A percentile compares a stretch with the other conserved stretches of the same genome.
phyloP scores from a whole-genome alignment of 2,797 vertebrate genomes.

The Buceros bicornis region DNA sequence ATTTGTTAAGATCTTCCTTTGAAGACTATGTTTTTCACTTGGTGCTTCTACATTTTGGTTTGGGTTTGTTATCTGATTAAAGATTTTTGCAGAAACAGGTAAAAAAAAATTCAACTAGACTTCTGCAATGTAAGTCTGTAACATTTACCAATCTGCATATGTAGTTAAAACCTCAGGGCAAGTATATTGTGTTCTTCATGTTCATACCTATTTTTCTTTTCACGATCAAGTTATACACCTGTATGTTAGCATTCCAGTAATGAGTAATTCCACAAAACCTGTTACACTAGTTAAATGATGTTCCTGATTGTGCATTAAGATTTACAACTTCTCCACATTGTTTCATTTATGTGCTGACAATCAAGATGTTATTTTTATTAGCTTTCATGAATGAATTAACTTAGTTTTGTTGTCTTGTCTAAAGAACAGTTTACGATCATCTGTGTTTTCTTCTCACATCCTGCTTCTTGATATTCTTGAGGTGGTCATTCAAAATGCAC shows the following conservation, averaged over 20 bases:
- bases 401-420: not conserved
- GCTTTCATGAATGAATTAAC: not conserved
- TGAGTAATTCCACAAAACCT: not conserved
- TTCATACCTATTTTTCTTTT: not conserved
- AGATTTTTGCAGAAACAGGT: not conserved
- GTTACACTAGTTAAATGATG: not conserved
- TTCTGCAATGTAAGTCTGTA: rapidly evolving
- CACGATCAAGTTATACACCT: not conserved
- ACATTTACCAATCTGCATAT: not conserved
- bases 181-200: not conserved
- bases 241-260: not conserved
- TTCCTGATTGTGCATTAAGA: not conserved
- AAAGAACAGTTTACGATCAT: not conserved
- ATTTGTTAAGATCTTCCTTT: not conserved
- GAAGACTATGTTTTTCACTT: not conserved
- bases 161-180: not conserved
- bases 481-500: not conserved
- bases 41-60: not conserved
- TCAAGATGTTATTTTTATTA: not conserved
- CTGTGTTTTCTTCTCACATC: not conserved
- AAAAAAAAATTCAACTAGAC: not conserved
- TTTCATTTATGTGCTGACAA: not conserved
- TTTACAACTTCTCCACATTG: not conserved
- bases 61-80: not conserved
- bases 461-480: not conserved